A percentile compares a stretch with the other conserved stretches of the same genome.
These are phyloP conservation scores for Lonchura striata DNA, from an alignment of 2,113 vertebrate genomes.

Conservation along the genomic window DNA sequence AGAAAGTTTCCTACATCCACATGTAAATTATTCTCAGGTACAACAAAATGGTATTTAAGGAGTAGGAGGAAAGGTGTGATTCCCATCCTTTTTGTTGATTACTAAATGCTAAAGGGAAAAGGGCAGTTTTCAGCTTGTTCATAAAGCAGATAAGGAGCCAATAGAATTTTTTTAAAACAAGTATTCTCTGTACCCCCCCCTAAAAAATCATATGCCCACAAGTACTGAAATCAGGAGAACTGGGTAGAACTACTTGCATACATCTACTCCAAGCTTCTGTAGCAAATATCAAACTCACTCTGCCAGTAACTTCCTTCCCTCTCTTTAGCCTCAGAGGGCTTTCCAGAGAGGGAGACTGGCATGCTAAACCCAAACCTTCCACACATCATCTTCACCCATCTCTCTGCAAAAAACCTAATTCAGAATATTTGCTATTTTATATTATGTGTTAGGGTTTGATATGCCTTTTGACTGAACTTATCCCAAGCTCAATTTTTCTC, in stretches of 20 bases:
- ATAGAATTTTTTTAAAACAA: neutral
- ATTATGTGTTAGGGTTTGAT: neutral
- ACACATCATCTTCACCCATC: neutral
- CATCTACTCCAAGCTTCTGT: neutral
- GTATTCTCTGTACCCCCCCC: neutral
- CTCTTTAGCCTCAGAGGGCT: neutral
- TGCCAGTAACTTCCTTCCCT: neutral
- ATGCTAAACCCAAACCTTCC: neutral
- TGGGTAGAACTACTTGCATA: neutral
- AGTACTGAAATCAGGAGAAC: neutral
- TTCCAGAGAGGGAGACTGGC: neutral
- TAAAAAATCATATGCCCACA: neutral
- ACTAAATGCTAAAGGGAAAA: neutral
- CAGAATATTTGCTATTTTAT: neutral
- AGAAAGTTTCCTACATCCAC: neutral
- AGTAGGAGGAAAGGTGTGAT: neutral
- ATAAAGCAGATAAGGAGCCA: neutral
- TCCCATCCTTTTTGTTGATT: neutral
- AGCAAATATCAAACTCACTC: neutral
- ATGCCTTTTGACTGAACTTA: neutral
- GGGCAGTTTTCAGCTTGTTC: neutral
- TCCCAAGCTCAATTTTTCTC: neutral
- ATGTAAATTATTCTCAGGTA: neutral
- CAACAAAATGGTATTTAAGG: neutral
- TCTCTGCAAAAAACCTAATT: neutral